These are phyloP conservation scores for Limonius californicus DNA, from an alignment of 1,140 invertebrate genomes.

Conservation along the genomic window DNA sequence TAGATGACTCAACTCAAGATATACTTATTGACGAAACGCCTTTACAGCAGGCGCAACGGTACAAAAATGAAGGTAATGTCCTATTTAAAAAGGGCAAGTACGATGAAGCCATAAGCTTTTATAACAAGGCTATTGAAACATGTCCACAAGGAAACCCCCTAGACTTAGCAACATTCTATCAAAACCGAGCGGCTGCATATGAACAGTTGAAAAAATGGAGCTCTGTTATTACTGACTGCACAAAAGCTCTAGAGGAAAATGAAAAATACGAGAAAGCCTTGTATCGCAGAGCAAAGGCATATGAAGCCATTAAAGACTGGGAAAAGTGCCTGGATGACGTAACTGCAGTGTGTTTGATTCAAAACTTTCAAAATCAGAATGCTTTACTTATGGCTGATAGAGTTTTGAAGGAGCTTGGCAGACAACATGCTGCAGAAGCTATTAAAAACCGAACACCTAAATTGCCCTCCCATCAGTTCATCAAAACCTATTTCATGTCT, in stretches of 20 bases:
- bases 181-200: constrained; percentile 92
- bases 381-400: constrained; percentile 79
- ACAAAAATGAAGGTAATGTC: constrained; percentile 85
- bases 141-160: constrained; percentile 71
- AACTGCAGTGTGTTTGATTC: constrained; percentile 85
- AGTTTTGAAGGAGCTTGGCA: constrained; percentile 75
- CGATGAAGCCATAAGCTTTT: constrained; percentile 81
- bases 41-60: constrained; percentile 65
- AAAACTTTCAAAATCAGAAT: constrained; percentile 78
- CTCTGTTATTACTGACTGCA: constrained; percentile 82
- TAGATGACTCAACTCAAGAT: constrained; percentile 42
- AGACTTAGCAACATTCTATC: constrained; percentile 87
- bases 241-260: constrained; percentile 79
- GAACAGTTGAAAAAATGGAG: constrained; percentile 87
- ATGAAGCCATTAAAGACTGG: constrained; percentile 74
- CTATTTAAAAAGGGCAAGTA: constrained; percentile 83
- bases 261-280: constrained; percentile 88
- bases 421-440: constrained; percentile 66
- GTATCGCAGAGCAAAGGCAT: constrained; percentile 74
- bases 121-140: constrained; percentile 82
- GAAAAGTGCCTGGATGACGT: constrained; percentile 84
- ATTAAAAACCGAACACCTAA: constrained; percentile 64
- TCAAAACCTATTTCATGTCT: constrained; percentile 80
- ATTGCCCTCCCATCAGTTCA: constrained; percentile 79
- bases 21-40: constrained; percentile 47